Percentiles rank a stretch among this genome's conserved stretches.
phyloP scores from a whole-genome alignment of 2,888 invertebrate genomes.

The Andrena chrysosceles region DNA sequence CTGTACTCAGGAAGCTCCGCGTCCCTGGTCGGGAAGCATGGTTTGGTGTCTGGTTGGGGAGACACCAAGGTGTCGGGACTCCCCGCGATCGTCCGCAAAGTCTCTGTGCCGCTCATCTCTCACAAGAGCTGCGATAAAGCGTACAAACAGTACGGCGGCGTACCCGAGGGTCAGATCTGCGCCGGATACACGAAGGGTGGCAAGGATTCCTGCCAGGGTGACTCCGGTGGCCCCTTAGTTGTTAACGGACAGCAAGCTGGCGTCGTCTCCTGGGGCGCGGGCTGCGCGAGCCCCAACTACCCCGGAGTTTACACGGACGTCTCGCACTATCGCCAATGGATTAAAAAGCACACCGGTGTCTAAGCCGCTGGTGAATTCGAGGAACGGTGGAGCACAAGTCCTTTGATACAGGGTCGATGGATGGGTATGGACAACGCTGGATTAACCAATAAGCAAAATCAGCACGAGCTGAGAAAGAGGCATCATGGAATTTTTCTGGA shows the following conservation, averaged over 20 bases:
- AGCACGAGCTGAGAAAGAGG: too few relatives aligned
- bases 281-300: slow-evolving; percentile 85
- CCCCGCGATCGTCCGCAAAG: slow-evolving; percentile 84
- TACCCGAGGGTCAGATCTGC: slow-evolving; percentile 85
- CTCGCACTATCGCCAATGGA: slow-evolving; percentile 85
- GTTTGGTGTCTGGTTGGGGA: slow-evolving; percentile 76
- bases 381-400: neutral
- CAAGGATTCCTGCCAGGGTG: slow-evolving; percentile 80
- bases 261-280: slow-evolving; percentile 85
- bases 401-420: neutral
- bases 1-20: slow-evolving; percentile 81
- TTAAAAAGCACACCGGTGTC: slow-evolving; percentile 43
- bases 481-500: too few relatives aligned
- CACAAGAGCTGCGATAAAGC: slow-evolving; percentile 85
- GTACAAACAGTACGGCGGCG: slow-evolving; percentile 79
- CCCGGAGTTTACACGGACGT: slow-evolving; percentile 86
- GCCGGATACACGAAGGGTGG: slow-evolving; percentile 87
- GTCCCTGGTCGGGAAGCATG: slow-evolving; percentile 40
- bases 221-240: slow-evolving; percentile 78
- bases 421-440: neutral
- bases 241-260: slow-evolving; percentile 72
- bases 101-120: slow-evolving; percentile 87
- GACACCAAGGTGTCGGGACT: neutral
- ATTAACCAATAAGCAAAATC: too few relatives aligned
- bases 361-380: slow-evolving; percentile 4